These are phyloP conservation scores for Prolemur simus DNA, from an alignment of 2,113 vertebrate species.

Conservation along the genomic window DNA sequence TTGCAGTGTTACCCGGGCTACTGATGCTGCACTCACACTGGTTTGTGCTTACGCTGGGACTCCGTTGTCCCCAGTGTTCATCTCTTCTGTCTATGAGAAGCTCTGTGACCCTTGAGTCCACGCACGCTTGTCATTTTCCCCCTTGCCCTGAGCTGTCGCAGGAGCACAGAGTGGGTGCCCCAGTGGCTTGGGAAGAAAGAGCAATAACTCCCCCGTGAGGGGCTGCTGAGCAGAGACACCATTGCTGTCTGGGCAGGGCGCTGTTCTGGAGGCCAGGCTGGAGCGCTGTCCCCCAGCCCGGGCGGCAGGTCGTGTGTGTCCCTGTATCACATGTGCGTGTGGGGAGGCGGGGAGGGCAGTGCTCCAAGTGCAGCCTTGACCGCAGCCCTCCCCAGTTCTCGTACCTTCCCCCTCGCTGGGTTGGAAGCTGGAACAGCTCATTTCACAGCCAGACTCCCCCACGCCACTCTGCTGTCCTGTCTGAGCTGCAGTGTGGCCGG, in stretches of 20 bases:
- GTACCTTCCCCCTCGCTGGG: background rate
- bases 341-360: accelerated
- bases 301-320: background rate
- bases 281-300: accelerated
- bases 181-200: accelerated
- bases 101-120: background rate
- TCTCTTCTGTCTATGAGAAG: background rate
- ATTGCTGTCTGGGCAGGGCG: background rate
- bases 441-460: background rate
- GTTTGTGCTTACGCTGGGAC: background rate
- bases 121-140: background rate
- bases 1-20: background rate
- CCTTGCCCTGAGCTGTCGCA: background rate
- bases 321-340: accelerated
- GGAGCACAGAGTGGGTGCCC: background rate
- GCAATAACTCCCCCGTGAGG: background rate
- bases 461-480: background rate
- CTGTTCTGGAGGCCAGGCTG: background rate
- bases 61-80: accelerated
- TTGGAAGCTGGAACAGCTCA: background rate
- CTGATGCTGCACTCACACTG: background rate
- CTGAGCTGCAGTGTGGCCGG: background rate
- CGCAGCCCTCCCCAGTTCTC: accelerated
- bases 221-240: background rate
- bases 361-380: background rate